Evolutionary conservation across 2,797 vertebrate species (phyloP), one percentile per base, ranked within the genome.

Genomic region (Ispidina picta): DNA sequence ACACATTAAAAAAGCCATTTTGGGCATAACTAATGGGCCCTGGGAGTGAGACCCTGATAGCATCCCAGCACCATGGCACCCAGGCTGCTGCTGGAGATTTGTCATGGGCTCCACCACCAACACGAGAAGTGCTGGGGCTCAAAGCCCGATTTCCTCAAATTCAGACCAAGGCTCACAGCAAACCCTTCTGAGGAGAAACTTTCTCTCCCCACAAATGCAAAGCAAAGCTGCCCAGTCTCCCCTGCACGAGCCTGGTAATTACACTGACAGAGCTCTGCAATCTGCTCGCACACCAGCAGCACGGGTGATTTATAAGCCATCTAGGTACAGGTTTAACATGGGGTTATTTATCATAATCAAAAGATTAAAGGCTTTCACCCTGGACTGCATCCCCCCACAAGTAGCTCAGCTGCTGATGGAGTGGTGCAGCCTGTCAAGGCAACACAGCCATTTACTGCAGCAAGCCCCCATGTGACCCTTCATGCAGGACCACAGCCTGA

Each of bases 21-120:
- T 16, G 3, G 7, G 31, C 1, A 5, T 14, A 55, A 56, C 8
- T 49, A 15, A 55, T 15, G 51, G 71, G 28, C 20, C 63, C 35
- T 59, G 46, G 29, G 65, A 80, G 23, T 0, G 0, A 80, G 49
- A 23, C 46, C 21, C 48, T 39, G 58, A n/a, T 12, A 75, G 25
- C 17, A 69, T 6, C 70, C 29, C 54, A 19, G 54, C 76, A 69
- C 23, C 2, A 1, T 0, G 2, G 5, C 60, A 73, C 35, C 64
- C 70, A 64, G 58, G 49, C 62, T 56, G 58, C 80, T 66, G 60
- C 76, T 85, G 64, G 43, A 20, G 58, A 73, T n/a, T 71, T 12
- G 1, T 25, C n/a, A 51, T 5, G 1, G 37, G 31, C 31, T 86
- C 49, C 0, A 2, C 58, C 35, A 37, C 54, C 0, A 0, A 37